Conservation (phyloP, 1,140 invertebrate species). For the Cryptotermes secundus region DNA sequence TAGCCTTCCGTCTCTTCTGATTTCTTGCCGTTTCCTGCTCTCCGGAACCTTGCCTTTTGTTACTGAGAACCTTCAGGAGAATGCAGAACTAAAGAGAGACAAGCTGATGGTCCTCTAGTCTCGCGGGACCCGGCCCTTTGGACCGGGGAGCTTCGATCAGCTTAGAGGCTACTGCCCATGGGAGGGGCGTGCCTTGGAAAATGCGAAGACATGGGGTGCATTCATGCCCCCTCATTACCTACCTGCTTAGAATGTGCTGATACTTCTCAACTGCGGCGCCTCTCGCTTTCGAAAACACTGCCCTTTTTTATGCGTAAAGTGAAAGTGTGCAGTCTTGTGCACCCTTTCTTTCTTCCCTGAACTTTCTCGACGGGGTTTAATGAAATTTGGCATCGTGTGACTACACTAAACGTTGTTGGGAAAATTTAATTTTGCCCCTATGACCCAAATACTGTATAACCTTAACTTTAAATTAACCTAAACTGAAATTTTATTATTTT, state of each 20-base stretch:
- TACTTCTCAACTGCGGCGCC: not conserved
- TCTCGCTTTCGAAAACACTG: not conserved
- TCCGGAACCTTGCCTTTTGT: not conserved
- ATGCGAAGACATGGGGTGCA: not conserved
- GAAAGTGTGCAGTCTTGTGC: no score
- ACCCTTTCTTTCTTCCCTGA: no score
- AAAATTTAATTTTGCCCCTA: no score
- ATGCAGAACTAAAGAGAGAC: not conserved
- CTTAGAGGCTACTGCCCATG: not conserved
- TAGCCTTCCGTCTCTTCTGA: not conserved
- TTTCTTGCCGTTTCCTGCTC: not conserved
- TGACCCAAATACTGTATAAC: no score
- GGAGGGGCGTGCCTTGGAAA: not conserved
- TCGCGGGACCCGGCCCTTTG: not conserved
- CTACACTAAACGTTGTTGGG: no score
- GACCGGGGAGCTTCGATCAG: not conserved
- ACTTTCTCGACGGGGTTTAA: no score
- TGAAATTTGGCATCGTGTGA: no score
- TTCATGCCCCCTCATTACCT: not conserved
- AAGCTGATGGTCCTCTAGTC: not conserved
- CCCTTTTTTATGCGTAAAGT: not conserved
- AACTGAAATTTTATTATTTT: no score
- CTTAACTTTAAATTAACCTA: no score
- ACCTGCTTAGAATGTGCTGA: not conserved
- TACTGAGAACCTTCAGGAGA: not conserved